Evolutionary conservation across 2,797 vertebrate genomes (phyloP), one percentile per base, ranked within the genome.

Genomic region (Rhinophrynus dorsalis): DNA sequence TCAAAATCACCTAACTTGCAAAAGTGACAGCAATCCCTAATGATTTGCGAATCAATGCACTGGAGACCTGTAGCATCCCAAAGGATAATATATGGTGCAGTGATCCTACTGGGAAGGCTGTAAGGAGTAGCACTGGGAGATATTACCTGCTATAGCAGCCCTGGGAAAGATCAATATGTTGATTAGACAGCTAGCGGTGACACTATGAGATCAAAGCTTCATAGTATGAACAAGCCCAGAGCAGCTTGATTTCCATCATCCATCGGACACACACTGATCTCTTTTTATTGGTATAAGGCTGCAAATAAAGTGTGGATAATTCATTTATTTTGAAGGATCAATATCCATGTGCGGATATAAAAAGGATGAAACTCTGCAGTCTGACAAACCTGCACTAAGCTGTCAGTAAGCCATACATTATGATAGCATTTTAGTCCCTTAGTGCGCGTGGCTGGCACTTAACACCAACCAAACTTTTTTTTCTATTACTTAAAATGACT

Each of bases 321-420:
- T 18, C 23, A 64, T 54, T 65, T 40, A 55, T 65, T 15, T 52
- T 50, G 12, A 52, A 40, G 9, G 5, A 30, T 21, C n/a, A n/a
- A n/a, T n/a, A n/a, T n/a, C n/a, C n/a, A n/a, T n/a, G n/a, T n/a
- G n/a, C n/a, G n/a, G n/a, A n/a, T n/a, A n/a, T n/a, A n/a, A n/a
- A n/a, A n/a, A n/a, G n/a, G n/a, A n/a, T n/a, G n/a, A n/a, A n/a
- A n/a, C n/a, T n/a, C n/a, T n/a, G n/a, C n/a, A n/a, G n/a, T n/a
- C n/a, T n/a, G n/a, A n/a, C n/a, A n/a, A n/a, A n/a, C n/a, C n/a
- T n/a, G n/a, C n/a, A n/a, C n/a, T n/a, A n/a, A n/a, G n/a, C n/a
- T n/a, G n/a, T n/a, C n/a, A n/a, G n/a, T n/a, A n/a, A n/a, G n/a
- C n/a, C n/a, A n/a, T n/a, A n/a, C n/a, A n/a, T n/a, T n/a, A n/a